Evolutionary conservation across 2,113 vertebrate species (phyloP).

Genomic region (Peromyscus polionotus): DNA sequence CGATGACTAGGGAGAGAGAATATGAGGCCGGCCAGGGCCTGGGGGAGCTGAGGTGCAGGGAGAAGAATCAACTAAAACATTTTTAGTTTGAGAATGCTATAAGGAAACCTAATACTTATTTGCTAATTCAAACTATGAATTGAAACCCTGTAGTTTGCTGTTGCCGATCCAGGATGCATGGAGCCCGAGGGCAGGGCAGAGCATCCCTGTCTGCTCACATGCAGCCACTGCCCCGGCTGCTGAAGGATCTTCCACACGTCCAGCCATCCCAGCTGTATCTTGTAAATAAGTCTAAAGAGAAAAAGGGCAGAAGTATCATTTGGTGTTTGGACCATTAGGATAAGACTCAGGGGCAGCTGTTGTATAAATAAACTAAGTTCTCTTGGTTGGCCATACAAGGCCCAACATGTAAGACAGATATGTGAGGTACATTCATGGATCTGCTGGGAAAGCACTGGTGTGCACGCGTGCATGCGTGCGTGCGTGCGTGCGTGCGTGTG

Average conservation of each 20-base stretch:
- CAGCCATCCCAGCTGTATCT: background rate
- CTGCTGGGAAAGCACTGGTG: background rate
- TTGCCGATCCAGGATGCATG: background rate
- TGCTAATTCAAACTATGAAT: too few species aligned
- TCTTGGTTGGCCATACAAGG: background rate
- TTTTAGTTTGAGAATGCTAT: background rate
- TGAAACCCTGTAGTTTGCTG: background rate
- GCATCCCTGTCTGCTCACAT: background rate
- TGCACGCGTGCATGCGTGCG: too few species aligned
- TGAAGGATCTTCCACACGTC: too few species aligned
- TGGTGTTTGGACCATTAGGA: background rate
- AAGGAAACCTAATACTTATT: background rate
- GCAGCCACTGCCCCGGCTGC: background rate
- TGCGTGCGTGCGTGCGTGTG: too few species aligned
- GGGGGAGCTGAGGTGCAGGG: background rate
- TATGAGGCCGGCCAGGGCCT: background rate
- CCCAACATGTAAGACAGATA: background rate
- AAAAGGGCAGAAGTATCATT: background rate
- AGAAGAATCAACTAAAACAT: background rate
- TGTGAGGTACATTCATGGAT: background rate
- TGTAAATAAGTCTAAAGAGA: background rate
- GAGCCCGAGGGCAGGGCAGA: too few species aligned
- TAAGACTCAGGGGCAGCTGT: background rate
- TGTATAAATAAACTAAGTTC: background rate
- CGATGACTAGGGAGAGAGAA: background rate